phyloP scores from a whole-genome alignment of 2,797 vertebrate species.

The Aulostomus chinensis region DNA sequence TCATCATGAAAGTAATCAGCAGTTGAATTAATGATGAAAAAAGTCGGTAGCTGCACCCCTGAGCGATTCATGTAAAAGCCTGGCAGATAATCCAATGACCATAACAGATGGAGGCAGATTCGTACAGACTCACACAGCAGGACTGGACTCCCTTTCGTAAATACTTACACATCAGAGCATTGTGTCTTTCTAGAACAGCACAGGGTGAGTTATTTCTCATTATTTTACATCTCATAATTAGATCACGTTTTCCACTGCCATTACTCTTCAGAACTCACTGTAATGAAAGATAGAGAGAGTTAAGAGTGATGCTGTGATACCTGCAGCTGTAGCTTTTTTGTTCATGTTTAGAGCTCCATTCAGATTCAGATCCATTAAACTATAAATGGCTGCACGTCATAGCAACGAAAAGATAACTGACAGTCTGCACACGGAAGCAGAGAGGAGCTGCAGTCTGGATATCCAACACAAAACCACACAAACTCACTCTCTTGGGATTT shows the following conservation, averaged over 20 bases:
- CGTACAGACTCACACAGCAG: no score
- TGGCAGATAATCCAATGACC: no score
- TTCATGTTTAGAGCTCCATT: conserved; percentile 6
- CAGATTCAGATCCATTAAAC: conserved; percentile 9
- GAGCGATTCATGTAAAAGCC: no score
- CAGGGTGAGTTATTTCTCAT: background rate
- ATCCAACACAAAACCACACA: no score
- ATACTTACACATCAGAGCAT: background rate
- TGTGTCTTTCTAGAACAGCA: no score
- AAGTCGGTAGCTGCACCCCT: no score
- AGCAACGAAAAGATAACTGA: background rate
- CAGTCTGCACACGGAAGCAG: background rate
- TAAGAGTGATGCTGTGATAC: background rate
- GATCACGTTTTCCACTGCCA: background rate
- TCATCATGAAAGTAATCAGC: no score
- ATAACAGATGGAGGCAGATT: no score
- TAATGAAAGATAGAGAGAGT: conserved; percentile 6
- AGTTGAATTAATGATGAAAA: no score
- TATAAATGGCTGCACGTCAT: conserved; percentile 1
- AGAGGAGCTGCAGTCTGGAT: background rate
- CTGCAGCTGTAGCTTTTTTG: background rate
- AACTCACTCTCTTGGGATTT: background rate
- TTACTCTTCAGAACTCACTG: conserved; percentile 6
- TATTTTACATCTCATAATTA: background rate
- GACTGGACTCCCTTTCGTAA: no score